Base-by-base conservation (phyloP, 2,113 vertebrate genomes). In the Halcyon malimbica region DNA sequence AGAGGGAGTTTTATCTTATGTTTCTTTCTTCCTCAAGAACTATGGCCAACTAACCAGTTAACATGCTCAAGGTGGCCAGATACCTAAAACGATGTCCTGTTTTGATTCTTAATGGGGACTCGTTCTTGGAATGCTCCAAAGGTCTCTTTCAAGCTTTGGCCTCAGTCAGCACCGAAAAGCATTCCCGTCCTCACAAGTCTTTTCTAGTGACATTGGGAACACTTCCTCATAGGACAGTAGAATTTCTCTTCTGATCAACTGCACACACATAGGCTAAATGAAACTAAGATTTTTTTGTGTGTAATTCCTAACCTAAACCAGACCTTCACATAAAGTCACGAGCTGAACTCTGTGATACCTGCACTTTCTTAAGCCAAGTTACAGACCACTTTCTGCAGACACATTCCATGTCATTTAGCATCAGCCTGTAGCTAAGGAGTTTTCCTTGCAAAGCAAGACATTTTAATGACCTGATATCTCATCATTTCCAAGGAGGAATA, bases 61-160 rank as follows among this genome's bases (percentile, higher is more conserved):
- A 41, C 0, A 0, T 42, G 12, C 18, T 83, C 31, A 37, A 13
- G 71, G 29, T 0, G 0, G 16, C 12, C 62, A 84, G 33, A 42
- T 13, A 59, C 2, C 9, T 46, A 9, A 50, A 82, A 11, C 9
- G 50, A 31, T 1, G 2, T 35, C 11, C 13, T 31, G 0, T 26
- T 50, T 81, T n/a, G 3, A 76, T 54, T 46, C 29, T 42, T 51
- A 50, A 37, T 20, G 2, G 5, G 5, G 20, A 42, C 3, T 2
- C 4, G 15, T n/a, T 50, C 33, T 57, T 70, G 21, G 7, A 60
- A 56, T 35, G 20, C 13, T 69, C 6, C 20, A 78, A n/a, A 23
- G 31, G 2, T 73, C 10, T 86, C 28, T 39, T 68, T 13, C 2
- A 59, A 42, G 15, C 13, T 48, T 56, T 48, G 24, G 13, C 20